Percentiles rank a stretch among this genome's conserved stretches.
These are phyloP conservation scores for Poeciliopsis turneri DNA, from an alignment of 2,797 vertebrate genomes.

Conservation along the genomic window DNA sequence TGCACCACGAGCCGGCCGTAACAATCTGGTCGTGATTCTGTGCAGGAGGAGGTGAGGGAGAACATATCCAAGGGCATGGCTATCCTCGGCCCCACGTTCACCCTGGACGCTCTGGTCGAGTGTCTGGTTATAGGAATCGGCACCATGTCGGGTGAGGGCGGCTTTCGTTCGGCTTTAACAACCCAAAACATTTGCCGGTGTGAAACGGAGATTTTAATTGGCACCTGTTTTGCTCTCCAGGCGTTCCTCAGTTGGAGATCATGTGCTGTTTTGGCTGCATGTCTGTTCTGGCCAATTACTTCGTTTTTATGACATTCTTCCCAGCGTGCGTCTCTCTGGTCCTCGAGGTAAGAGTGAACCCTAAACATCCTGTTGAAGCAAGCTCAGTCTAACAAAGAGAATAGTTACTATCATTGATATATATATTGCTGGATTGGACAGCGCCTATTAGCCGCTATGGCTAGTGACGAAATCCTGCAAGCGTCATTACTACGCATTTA, in stretches of 20 bases:
- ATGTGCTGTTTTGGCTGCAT: conserved; percentile 99
- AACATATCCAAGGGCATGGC: conserved; percentile 98
- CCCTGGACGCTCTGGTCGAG: conserved; percentile 94
- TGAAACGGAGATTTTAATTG: neutral
- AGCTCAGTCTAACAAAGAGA: neutral
- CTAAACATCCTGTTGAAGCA: neutral
- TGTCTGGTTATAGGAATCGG: conserved; percentile 97
- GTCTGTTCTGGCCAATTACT: conserved; percentile 98
- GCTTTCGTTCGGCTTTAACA: neutral
- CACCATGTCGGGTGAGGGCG: conserved; percentile 91
- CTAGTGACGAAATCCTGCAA: too few relatives aligned
- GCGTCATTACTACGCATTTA: too few relatives aligned
- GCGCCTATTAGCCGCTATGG: too few relatives aligned
- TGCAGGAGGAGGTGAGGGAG: conserved; percentile 96
- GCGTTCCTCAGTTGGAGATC: conserved; percentile 86
- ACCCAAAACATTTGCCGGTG: neutral
- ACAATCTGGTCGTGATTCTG: neutral
- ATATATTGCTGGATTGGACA: too few relatives aligned
- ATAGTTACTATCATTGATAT: neutral
- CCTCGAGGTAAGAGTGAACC: conserved; percentile 63
- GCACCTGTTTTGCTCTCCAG: conserved; percentile 39
- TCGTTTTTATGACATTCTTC: conserved; percentile 99
- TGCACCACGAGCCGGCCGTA: too few relatives aligned
- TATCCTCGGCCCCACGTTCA: conserved; percentile 95
- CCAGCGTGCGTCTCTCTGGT: conserved; percentile 94